Percentiles rank a stretch among this genome's conserved stretches.
Conservation (phyloP, 2,888 invertebrate genomes). For the Phaonia tiefii region DNA sequence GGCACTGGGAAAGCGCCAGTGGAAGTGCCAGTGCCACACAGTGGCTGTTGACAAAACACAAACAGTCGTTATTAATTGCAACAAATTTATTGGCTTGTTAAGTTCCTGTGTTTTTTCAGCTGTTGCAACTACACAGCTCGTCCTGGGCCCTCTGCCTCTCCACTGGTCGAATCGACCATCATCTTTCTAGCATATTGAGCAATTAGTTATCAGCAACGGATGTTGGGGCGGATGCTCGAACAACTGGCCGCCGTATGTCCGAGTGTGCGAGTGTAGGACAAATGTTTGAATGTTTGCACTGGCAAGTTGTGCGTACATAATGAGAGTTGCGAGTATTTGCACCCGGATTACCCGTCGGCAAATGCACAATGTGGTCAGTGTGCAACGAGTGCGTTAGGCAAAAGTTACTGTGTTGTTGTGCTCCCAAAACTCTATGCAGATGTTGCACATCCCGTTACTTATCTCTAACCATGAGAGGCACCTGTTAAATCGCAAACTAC, state of each 20-base stretch:
- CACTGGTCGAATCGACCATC: constrained; percentile 36
- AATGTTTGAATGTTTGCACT: constrained; percentile 52
- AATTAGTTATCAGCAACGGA: constrained; percentile 62
- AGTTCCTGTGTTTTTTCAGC: constrained; percentile 45
- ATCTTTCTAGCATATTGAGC: constrained; percentile 60
- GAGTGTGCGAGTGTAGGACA: constrained; percentile 25
- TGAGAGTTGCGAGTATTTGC: constrained; percentile 28
- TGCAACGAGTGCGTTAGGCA: not conserved
- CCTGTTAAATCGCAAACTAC: too few species aligned
- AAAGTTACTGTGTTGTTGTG: too few species aligned
- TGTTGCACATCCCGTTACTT: not conserved
- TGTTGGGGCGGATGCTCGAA: not conserved
- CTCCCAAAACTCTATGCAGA: constrained; percentile 2
- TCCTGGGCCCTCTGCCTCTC: constrained; percentile 4
- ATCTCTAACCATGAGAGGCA: too few species aligned
- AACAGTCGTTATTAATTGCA: constrained; percentile 64
- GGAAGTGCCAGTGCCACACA: constrained; percentile 17
- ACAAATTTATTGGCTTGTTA: constrained; percentile 61
- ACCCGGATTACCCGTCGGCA: not conserved
- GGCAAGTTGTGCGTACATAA: constrained; percentile 35
- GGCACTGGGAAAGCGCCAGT: constrained; percentile 34
- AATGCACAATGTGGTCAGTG: not conserved
- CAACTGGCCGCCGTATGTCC: not conserved
- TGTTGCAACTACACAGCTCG: constrained; percentile 1
- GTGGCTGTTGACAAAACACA: constrained; percentile 64